Evolutionary conservation across 2,888 invertebrate species (phyloP).

Genomic region (Thyatira batis): DNA sequence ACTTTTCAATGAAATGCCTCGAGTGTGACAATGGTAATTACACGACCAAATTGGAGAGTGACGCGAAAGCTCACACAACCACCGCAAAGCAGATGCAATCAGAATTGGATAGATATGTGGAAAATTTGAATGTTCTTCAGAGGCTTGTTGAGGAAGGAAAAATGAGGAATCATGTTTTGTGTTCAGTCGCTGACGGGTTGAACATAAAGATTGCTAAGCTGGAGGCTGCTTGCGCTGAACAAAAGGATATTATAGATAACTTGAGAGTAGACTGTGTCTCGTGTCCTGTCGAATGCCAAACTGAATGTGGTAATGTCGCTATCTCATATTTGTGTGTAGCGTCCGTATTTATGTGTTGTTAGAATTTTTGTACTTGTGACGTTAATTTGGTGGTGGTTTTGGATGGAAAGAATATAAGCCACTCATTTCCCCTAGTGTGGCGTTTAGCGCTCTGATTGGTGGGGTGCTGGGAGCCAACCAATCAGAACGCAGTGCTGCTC

Average conservation of each 20-base stretch:
- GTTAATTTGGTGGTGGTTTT: conserved; percentile 15
- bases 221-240: conserved; percentile 47
- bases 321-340: conserved; percentile 23
- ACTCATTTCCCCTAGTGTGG: too few species aligned
- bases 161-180: conserved; percentile 45
- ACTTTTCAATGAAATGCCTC: conserved; percentile 42
- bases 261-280: conserved; percentile 31
- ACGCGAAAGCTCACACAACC: conserved; percentile 36
- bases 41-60: conserved; percentile 48
- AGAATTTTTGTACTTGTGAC: conserved; percentile 13
- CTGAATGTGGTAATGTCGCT: conserved; percentile 36
- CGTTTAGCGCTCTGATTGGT: too few species aligned
- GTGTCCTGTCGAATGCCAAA: conserved; percentile 45
- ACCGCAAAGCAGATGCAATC: conserved; percentile 44
- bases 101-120: conserved; percentile 54
- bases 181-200: conserved; percentile 45
- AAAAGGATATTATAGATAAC: conserved; percentile 41
- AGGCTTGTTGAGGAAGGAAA: conserved; percentile 48
- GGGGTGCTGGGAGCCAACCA: too few species aligned
- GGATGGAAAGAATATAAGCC: too few species aligned
- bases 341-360: conserved; percentile 17
- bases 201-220: conserved; percentile 46
- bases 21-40: conserved; percentile 52
- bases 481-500: too few species aligned
- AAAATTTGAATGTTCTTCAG: conserved; percentile 52